phyloP scores from a whole-genome alignment of 2,888 invertebrate genomes.

The Macaria liturata region DNA sequence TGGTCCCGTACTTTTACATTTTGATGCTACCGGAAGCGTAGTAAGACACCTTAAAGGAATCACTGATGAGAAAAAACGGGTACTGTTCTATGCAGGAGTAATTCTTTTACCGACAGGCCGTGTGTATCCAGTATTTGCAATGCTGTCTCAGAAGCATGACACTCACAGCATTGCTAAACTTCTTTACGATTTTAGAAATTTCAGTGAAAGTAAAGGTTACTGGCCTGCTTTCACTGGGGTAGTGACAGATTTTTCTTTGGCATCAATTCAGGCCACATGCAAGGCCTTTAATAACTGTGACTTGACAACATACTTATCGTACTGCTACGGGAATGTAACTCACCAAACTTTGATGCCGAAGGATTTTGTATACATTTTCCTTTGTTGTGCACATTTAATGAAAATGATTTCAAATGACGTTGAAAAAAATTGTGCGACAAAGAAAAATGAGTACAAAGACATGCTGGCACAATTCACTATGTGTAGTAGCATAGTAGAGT shows the following conservation, averaged over 20 bases:
- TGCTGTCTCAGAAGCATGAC: conserved; percentile 6
- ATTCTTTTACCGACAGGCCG: background rate
- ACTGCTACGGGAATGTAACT: background rate
- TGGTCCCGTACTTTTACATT: conserved; percentile 4
- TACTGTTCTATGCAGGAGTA: conserved; percentile 2
- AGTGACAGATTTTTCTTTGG: background rate
- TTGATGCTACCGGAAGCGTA: conserved; percentile 5
- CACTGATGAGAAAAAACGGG: background rate
- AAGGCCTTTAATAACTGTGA: background rate
- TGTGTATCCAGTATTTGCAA: background rate
- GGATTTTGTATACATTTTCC: background rate
- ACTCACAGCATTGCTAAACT: conserved; percentile 4
- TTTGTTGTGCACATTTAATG: conserved; percentile 6
- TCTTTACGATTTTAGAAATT: conserved; percentile 1
- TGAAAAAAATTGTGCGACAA: background rate
- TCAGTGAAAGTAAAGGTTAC: background rate
- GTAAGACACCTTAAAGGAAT: too few species aligned
- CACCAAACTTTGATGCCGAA: background rate
- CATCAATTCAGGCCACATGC: background rate
- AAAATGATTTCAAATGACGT: conserved; percentile 1
- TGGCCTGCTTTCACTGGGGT: conserved; percentile 4
- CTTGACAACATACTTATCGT: background rate
- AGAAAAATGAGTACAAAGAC: background rate
- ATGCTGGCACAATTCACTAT: background rate
- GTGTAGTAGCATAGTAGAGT: background rate